phyloP scores from a whole-genome alignment of 2,113 vertebrate genomes.

The Caracal caracal region DNA sequence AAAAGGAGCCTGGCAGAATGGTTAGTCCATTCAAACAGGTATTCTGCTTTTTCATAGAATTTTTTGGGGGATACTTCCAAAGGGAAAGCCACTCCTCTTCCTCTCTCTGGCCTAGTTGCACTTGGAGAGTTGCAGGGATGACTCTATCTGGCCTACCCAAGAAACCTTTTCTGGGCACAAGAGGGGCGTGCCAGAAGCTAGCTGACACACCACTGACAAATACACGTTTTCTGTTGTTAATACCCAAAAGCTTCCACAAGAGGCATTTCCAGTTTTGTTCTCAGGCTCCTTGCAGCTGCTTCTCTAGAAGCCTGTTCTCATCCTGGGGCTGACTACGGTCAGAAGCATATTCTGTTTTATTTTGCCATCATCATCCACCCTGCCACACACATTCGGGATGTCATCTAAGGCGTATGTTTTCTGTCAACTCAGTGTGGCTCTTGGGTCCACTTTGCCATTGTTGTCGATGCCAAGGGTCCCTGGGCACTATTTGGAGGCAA shows the following conservation, averaged over 20 bases:
- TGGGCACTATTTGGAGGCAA: neutral
- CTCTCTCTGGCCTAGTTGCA: neutral
- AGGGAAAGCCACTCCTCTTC: slow-evolving; percentile 16
- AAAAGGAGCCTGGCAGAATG: neutral
- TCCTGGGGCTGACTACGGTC: slow-evolving; percentile 35
- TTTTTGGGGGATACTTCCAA: slow-evolving; percentile 57
- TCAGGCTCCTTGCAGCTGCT: neutral
- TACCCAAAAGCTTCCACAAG: slow-evolving; percentile 72
- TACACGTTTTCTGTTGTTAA: slow-evolving; percentile 64
- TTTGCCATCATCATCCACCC: neutral
- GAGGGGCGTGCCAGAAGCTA: slow-evolving; percentile 60
- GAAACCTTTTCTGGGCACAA: neutral
- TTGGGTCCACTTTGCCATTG: neutral
- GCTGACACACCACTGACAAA: slow-evolving; percentile 74
- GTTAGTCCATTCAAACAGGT: neutral
- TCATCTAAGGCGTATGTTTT: slow-evolving; percentile 29
- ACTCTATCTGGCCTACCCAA: slow-evolving; percentile 37
- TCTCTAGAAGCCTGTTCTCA: slow-evolving; percentile 42
- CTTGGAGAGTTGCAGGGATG: slow-evolving; percentile 19
- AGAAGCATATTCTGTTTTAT: neutral
- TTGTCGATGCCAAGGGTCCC: neutral
- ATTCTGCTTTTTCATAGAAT: neutral
- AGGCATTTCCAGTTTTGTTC: slow-evolving; percentile 81
- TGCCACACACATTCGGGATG: slow-evolving; percentile 18
- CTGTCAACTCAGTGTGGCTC: neutral